These are phyloP conservation scores for Ispidina picta DNA, from an alignment of 2,797 vertebrate species.

Conservation along the genomic window DNA sequence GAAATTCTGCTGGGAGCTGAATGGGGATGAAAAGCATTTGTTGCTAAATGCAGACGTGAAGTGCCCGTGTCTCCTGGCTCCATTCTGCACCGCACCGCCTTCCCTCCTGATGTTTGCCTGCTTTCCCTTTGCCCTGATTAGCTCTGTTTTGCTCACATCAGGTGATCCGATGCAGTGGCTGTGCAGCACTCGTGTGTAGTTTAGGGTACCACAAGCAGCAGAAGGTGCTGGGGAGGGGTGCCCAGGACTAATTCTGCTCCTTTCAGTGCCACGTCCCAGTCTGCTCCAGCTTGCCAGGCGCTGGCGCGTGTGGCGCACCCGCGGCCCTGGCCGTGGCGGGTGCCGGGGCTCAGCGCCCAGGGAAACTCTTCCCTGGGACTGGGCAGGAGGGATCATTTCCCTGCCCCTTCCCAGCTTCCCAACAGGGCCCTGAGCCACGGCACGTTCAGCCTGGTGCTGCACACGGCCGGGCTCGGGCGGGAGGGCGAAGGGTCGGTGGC, in stretches of 20 bases:
- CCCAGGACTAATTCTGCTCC: neutral
- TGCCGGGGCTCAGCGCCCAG: conserved; percentile 3
- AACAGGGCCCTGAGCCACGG: conserved; percentile 25
- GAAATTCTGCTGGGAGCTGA: conserved; percentile 35
- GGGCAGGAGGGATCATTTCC: conserved; percentile 25
- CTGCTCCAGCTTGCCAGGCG: neutral
- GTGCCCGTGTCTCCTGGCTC: conserved; percentile 39
- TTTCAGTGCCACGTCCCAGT: neutral
- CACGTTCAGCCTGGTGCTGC: conserved; percentile 35
- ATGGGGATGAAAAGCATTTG: conserved; percentile 43
- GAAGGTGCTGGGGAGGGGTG: neutral
- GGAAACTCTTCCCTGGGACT: conserved; percentile 63
- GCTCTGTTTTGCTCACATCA: conserved; percentile 49
- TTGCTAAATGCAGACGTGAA: conserved; percentile 38
- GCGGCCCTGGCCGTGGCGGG: neutral
- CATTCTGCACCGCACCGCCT: conserved; percentile 34
- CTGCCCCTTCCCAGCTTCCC: conserved; percentile 2
- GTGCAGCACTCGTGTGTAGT: conserved; percentile 61
- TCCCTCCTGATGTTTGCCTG: conserved; percentile 20
- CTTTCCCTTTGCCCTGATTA: conserved; percentile 54
- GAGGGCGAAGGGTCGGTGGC: neutral
- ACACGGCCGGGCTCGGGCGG: neutral
- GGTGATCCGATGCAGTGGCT: conserved; percentile 62
- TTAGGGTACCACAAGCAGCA: conserved; percentile 45
- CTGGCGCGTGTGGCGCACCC: neutral